phyloP scores from a whole-genome alignment of 2,113 vertebrate genomes.

The Leucosticte australis region DNA sequence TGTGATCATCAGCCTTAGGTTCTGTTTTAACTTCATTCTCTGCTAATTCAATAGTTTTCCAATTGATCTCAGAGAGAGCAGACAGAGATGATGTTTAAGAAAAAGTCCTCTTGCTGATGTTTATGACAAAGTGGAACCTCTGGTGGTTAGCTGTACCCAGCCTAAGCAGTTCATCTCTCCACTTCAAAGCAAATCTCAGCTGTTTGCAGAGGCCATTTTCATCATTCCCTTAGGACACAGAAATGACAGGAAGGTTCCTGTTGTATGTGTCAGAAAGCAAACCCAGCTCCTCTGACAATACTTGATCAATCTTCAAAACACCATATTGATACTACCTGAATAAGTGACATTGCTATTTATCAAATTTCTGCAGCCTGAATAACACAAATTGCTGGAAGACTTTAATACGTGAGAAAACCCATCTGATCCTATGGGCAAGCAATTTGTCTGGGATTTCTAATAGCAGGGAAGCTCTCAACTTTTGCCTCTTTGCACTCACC shows the following conservation, averaged over 20 bases:
- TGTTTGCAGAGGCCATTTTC: not conserved
- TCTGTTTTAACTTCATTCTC: not conserved
- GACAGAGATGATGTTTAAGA: not conserved
- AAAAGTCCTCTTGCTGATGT: not conserved
- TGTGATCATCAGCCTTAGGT: not conserved
- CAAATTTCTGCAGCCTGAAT: not conserved
- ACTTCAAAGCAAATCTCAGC: not conserved
- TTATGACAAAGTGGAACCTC: not conserved
- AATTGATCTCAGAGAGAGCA: not conserved
- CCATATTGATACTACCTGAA: not conserved
- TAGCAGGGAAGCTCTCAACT: not conserved
- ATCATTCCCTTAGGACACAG: not conserved
- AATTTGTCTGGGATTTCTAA: not conserved
- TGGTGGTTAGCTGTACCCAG: not conserved
- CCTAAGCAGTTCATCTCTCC: not conserved
- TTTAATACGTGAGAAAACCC: not conserved
- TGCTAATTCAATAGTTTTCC: not conserved
- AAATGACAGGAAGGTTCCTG: not conserved
- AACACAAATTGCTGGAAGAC: not conserved
- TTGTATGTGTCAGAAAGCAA: not conserved
- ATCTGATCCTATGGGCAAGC: not conserved
- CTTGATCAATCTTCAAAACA: not conserved
- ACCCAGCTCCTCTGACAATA: not conserved
- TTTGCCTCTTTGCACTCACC: slow-evolving; percentile 1
- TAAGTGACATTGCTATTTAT: not conserved